phyloP scores from a whole-genome alignment of 2,797 vertebrate genomes.

The Zenarchopterus dispar region DNA sequence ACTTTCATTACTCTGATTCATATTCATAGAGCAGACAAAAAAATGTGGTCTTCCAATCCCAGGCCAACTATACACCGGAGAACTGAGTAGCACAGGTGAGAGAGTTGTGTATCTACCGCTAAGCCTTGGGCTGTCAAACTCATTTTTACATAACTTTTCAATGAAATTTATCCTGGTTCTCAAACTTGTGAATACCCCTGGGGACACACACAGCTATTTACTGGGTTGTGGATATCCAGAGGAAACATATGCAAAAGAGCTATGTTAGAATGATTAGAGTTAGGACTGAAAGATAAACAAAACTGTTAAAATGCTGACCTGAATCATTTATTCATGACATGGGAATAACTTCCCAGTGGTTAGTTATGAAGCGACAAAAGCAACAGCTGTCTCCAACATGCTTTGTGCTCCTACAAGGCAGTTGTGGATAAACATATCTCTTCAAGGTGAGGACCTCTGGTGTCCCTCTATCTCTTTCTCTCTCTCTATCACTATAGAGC shows the following conservation, averaged over 20 bases:
- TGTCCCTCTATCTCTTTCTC: background rate
- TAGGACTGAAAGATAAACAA: constrained; percentile 5
- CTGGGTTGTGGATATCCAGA: background rate
- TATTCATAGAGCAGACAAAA: constrained; percentile 3
- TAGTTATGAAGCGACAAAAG: constrained; percentile 2
- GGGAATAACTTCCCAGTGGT: background rate
- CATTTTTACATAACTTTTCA: background rate
- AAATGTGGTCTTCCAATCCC: background rate
- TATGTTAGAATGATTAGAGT: background rate
- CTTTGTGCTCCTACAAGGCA: constrained; percentile 3
- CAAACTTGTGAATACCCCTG: background rate
- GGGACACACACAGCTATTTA: background rate
- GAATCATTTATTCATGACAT: constrained; percentile 24
- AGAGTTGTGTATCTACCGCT: background rate
- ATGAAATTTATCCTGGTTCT: background rate
- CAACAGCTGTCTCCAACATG: constrained; percentile 10
- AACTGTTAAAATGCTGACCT: constrained; percentile 3
- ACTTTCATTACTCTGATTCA: background rate
- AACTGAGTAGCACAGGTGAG: background rate
- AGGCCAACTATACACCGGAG: background rate
- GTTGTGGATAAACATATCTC: constrained; percentile 16
- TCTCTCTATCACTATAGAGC: background rate
- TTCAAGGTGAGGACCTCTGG: background rate
- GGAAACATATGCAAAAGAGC: background rate
- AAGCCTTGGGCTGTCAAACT: constrained; percentile 1